Conservation (phyloP, 2,888 invertebrate genomes). For the Perdita meconis region DNA sequence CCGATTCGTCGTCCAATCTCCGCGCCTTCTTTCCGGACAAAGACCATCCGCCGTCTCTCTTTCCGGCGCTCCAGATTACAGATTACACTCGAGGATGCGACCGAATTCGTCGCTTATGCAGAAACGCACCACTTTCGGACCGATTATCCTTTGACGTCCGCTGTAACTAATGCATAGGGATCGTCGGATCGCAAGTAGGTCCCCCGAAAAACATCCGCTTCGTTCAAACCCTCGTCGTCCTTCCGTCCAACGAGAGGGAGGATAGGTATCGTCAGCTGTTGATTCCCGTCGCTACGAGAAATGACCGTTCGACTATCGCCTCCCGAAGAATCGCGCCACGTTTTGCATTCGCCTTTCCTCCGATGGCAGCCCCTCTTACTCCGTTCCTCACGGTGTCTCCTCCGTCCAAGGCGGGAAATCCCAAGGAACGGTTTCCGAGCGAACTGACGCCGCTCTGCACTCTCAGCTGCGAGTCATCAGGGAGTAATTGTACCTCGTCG, state of each 20-base stretch:
- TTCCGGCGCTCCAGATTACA: not conserved
- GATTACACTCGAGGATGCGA: constrained; percentile 7
- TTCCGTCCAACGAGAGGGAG: constrained; percentile 21
- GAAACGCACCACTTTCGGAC: not conserved
- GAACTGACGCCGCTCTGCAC: constrained; percentile 42
- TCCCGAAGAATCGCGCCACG: constrained; percentile 6
- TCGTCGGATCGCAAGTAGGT: constrained; percentile 8
- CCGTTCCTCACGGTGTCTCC: constrained; percentile 24
- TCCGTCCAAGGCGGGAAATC: constrained; percentile 31
- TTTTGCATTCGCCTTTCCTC: constrained; percentile 7
- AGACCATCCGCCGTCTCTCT: not conserved
- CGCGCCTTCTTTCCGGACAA: not conserved
- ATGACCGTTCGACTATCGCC: constrained; percentile 38
- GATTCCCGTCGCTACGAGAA: constrained; percentile 16
- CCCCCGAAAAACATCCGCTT: constrained; percentile 12
- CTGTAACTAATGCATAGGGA: constrained; percentile 13
- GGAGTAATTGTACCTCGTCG: constrained; percentile 55
- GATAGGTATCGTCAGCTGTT: constrained; percentile 32
- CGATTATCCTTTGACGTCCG: constrained; percentile 26
- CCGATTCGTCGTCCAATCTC: not conserved
- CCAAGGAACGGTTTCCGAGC: constrained; percentile 36
- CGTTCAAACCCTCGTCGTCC: not conserved
- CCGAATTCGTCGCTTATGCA: constrained; percentile 9
- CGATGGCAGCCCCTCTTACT: not conserved
- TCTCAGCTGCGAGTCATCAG: constrained; percentile 60